phyloP scores from a whole-genome alignment of 2,888 invertebrate species.

The Cryptops parisi region DNA sequence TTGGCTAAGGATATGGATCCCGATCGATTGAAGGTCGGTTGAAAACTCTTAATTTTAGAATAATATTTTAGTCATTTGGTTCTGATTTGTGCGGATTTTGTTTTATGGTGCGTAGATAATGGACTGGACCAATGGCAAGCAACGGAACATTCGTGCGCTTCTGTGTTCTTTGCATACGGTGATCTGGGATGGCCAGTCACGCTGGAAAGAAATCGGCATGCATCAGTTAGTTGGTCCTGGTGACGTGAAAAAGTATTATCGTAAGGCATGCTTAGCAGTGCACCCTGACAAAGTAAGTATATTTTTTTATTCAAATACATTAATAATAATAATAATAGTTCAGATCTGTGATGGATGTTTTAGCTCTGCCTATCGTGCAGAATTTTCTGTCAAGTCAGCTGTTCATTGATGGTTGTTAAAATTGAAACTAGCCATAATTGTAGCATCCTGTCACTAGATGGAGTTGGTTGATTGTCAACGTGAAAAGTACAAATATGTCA shows the following conservation, averaged over 20 bases:
- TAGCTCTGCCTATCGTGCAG: no score
- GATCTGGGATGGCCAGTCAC: slow-evolving; percentile 71
- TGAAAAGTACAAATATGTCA: no score
- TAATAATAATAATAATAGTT: slow-evolving; percentile 3
- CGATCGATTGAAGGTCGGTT: slow-evolving; percentile 62
- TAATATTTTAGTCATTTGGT: background rate
- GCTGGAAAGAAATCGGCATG: slow-evolving; percentile 91
- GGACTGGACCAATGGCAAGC: slow-evolving; percentile 78
- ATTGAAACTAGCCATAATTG: background rate
- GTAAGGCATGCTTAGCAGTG: slow-evolving; percentile 89
- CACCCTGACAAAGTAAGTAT: slow-evolving; percentile 92
- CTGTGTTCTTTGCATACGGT: slow-evolving; percentile 87
- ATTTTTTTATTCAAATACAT: background rate
- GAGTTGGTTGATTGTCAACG: no score
- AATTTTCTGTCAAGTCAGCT: no score
- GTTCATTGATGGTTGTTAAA: no score
- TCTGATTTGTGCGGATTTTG: no score
- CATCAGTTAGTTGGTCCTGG: slow-evolving; percentile 76
- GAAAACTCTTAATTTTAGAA: background rate
- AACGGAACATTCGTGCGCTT: slow-evolving; percentile 86
- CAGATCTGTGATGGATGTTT: background rate
- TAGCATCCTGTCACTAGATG: background rate
- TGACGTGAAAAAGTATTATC: slow-evolving; percentile 91
- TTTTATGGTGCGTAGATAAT: background rate
- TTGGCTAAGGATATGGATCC: slow-evolving; percentile 80